A percentile compares a stretch with the other conserved stretches of the same genome.
Conservation (phyloP, 35 echinoderm and acorn worm species). For the Lytechinus variegatus region DNA sequence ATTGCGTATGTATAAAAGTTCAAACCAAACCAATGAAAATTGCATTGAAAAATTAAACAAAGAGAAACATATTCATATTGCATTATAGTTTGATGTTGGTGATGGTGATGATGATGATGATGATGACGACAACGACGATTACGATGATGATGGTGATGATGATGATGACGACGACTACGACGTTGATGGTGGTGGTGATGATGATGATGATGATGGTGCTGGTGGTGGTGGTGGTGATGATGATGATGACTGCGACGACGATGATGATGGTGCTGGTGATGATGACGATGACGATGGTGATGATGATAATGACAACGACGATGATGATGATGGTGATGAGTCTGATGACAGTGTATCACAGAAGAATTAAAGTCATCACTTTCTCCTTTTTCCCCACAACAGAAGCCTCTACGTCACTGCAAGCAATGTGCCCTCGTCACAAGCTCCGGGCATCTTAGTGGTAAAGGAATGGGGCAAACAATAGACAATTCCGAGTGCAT, state of each 20-base stretch:
- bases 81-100: no score
- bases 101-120: no score
- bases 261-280: no score
- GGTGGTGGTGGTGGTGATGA: background rate
- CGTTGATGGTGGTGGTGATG: background rate
- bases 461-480: slow-evolving; percentile 60
- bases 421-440: slow-evolving; percentile 74
- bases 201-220: background rate
- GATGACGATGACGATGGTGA: background rate
- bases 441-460: slow-evolving; percentile 78
- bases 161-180: no score
- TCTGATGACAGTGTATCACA: background rate
- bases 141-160: no score
- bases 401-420: slow-evolving; percentile 49
- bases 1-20: no score
- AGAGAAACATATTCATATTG: no score
- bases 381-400: background rate
- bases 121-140: no score
- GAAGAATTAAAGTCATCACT: background rate
- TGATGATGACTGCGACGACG: background rate
- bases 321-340: background rate
- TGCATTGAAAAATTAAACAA: no score
- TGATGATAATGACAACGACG: background rate
- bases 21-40: no score
- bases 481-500: slow-evolving; percentile 84